Evolutionary conservation across 1,140 invertebrate genomes (phyloP), one percentile per base, ranked within the genome.

Genomic region (Zeugodacus cucurbitae): DNA sequence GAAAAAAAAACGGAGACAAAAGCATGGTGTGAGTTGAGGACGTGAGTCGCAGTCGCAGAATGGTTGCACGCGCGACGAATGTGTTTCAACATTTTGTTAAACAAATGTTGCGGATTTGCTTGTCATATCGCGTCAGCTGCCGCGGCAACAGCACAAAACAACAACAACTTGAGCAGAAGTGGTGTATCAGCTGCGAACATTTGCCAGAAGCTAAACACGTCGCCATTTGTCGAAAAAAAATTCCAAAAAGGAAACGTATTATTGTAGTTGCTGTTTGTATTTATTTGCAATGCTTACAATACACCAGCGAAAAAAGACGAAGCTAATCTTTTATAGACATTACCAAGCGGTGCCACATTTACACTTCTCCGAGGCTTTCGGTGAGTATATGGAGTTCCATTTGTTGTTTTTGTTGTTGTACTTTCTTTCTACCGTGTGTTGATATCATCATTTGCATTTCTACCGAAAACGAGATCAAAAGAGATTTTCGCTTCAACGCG

Each of bases 71-170:
- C 14, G 29, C 67, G 20, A 22, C 67, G 22, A 41, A 41, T 37
- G 67, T 82, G 41, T 48, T 82, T 82, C 74, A 48, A 26, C 74
- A 48, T 82, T 82, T 48, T 82, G 74, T 82, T 82, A 82, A 82
- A 48, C 74, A 82, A 44, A 82, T 48, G n/a, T 54, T 82, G 74
- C 44, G 74, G 74, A 82, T 82, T 82, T 82, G 41, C 48, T 82
- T 48, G 74, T 26, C 41, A 11, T 82, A 48, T 34, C 74, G 26
- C 74, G 26, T 26, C 41, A 29, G 41, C n/a, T 82, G 74, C 3
- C n/a, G 14, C 22, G n/a, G 26, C 74, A 26, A 82, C 41, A 54
- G 1, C 3, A 41, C 48, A 54, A 54, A 54, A 54, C 48, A 54
- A 17, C 14, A 54, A 54, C 48, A 54, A 54, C 17, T 54, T 4